These are phyloP conservation scores for Nomada fucata DNA, from an alignment of 2,888 invertebrate genomes.

Conservation along the genomic window DNA sequence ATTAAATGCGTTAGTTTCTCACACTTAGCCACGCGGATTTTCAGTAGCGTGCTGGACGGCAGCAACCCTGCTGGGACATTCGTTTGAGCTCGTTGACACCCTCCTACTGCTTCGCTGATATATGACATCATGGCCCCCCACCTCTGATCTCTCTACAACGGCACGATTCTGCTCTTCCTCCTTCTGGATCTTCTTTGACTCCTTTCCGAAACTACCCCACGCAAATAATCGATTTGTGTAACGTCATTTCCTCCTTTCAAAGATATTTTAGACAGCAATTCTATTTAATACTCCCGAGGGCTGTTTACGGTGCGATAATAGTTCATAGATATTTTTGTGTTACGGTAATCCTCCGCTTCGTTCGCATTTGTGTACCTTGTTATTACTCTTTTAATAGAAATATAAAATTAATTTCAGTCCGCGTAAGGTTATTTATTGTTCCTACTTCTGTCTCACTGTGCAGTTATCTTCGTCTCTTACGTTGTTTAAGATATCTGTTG, in stretches of 20 bases:
- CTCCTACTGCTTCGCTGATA: constrained; percentile 76
- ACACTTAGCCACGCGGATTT: constrained; percentile 69
- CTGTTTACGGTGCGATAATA: too few species aligned
- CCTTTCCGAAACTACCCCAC: neutral
- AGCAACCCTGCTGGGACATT: constrained; percentile 79
- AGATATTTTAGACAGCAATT: neutral
- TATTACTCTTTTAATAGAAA: neutral
- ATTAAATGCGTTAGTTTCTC: constrained; percentile 69
- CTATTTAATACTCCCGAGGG: too few species aligned
- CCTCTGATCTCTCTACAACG: constrained; percentile 52
- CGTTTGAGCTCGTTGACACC: constrained; percentile 78
- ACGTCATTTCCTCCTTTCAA: neutral
- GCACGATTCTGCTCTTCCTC: constrained; percentile 35
- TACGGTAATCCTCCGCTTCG: neutral
- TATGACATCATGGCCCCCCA: constrained; percentile 67
- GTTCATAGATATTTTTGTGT: too few species aligned
- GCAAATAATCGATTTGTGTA: neutral
- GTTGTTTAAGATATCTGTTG: too few species aligned
- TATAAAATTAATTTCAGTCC: too few species aligned
- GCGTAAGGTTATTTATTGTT: too few species aligned
- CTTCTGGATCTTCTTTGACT: constrained; percentile 10
- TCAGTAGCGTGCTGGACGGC: constrained; percentile 67
- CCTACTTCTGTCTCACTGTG: too few species aligned
- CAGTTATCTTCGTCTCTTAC: too few species aligned
- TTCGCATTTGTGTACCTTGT: neutral